These are phyloP conservation scores for Pomacea canaliculata DNA, from an alignment of 2,888 invertebrate species.

Conservation along the genomic window DNA sequence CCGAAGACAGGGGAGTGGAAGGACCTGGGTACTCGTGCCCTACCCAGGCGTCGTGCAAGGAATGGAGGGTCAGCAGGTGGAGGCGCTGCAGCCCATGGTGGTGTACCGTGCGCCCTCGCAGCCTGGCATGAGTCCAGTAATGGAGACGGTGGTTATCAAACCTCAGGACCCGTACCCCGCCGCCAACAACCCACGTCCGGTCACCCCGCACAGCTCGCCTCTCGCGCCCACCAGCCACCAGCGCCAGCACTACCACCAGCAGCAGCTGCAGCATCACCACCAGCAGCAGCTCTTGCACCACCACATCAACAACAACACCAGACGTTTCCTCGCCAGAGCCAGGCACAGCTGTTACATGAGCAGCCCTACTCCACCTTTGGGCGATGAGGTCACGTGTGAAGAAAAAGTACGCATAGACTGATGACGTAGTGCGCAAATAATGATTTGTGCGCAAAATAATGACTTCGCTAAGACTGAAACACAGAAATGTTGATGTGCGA, in stretches of 20 bases:
- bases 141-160: slow-evolving; percentile 12
- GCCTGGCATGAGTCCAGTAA: slow-evolving; percentile 2
- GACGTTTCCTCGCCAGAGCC: slow-evolving; percentile 16
- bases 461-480: too few species aligned
- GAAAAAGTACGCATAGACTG: too few species aligned
- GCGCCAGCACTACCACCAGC: not conserved
- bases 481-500: too few species aligned
- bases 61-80: not conserved
- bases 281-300: not conserved
- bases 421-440: too few species aligned
- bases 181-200: not conserved
- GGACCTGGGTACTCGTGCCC: slow-evolving; percentile 5
- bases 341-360: not conserved
- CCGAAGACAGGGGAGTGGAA: slow-evolving; percentile 11
- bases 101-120: slow-evolving; percentile 16
- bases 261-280: not conserved
- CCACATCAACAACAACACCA: slow-evolving; percentile 1
- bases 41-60: slow-evolving; percentile 14
- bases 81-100: slow-evolving; percentile 10
- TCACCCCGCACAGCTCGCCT: not conserved
- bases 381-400: not conserved
- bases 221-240: slow-evolving; percentile 12
- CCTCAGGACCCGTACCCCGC: not conserved
- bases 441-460: too few species aligned
- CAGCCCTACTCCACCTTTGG: slow-evolving; percentile 13